phyloP scores from a whole-genome alignment of 1,140 invertebrate genomes.

The Adelges cooleyi region DNA sequence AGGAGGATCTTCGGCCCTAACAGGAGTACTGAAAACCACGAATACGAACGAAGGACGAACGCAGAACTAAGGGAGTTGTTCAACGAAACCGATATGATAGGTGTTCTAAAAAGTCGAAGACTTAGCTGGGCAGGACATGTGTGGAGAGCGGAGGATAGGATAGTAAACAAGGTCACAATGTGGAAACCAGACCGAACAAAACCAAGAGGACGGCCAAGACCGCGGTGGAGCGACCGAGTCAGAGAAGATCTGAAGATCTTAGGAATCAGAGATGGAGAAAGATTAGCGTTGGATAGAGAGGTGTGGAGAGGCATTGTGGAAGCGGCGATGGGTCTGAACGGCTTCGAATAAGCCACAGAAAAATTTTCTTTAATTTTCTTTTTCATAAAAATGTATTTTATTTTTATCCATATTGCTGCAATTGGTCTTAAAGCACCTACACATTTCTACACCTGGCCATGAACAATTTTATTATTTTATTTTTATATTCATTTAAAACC shows the following conservation, averaged over 20 bases:
- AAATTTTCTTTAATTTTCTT: no score
- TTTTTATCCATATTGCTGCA: no score
- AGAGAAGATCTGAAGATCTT: not conserved
- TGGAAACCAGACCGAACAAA: not conserved
- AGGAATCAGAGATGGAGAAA: not conserved
- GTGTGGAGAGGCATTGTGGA: not conserved
- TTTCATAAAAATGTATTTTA: no score
- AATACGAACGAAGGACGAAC: no score
- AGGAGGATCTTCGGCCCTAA: not conserved
- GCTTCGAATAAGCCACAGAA: not conserved
- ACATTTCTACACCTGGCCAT: no score
- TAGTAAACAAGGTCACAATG: not conserved
- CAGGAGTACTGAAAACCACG: not conserved
- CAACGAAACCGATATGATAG: not conserved
- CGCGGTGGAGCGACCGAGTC: not conserved
- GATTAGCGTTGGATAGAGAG: not conserved
- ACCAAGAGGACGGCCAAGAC: not conserved
- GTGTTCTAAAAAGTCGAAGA: not conserved
- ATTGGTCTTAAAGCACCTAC: no score
- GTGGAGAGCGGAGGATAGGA: not conserved
- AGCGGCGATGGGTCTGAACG: not conserved
- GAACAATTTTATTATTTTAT: no score
- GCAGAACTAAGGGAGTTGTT: not conserved
- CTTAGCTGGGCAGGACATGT: not conserved
- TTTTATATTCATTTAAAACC: no score